phyloP scores from a whole-genome alignment of 2,113 vertebrate species.

The Regulus satrapa region DNA sequence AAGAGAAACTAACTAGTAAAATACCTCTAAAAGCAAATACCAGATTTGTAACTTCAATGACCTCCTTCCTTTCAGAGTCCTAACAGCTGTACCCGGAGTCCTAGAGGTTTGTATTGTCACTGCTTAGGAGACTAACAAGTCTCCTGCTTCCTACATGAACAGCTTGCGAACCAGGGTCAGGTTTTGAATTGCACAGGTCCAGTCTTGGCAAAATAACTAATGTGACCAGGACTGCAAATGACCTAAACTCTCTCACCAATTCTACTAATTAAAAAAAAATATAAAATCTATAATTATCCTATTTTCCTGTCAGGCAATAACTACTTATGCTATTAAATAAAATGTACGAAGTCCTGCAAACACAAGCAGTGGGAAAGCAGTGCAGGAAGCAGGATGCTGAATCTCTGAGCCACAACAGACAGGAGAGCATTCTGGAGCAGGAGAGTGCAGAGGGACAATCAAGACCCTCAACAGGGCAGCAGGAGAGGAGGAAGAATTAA shows the following conservation, averaged over 20 bases:
- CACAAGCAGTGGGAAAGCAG: background rate
- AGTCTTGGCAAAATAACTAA: background rate
- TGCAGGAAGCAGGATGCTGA: background rate
- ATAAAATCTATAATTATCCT: background rate
- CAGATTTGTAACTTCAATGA: background rate
- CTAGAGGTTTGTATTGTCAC: background rate
- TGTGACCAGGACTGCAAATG: background rate
- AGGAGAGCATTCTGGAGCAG: background rate
- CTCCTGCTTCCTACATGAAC: background rate
- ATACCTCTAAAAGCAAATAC: background rate
- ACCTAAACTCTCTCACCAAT: background rate
- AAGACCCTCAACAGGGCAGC: background rate
- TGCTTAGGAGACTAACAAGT: background rate
- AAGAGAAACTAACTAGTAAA: background rate
- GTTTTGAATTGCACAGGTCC: background rate
- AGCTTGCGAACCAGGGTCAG: background rate
- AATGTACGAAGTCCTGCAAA: background rate
- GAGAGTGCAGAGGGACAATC: accelerated
- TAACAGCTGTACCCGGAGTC: background rate
- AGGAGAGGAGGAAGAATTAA: background rate
- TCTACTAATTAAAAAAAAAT: background rate
- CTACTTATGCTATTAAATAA: background rate
- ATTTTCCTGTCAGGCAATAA: background rate
- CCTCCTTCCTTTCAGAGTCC: background rate
- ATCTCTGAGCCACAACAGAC: background rate